phyloP scores from a whole-genome alignment of 1,140 invertebrate species.

The Apolygus lucorum region DNA sequence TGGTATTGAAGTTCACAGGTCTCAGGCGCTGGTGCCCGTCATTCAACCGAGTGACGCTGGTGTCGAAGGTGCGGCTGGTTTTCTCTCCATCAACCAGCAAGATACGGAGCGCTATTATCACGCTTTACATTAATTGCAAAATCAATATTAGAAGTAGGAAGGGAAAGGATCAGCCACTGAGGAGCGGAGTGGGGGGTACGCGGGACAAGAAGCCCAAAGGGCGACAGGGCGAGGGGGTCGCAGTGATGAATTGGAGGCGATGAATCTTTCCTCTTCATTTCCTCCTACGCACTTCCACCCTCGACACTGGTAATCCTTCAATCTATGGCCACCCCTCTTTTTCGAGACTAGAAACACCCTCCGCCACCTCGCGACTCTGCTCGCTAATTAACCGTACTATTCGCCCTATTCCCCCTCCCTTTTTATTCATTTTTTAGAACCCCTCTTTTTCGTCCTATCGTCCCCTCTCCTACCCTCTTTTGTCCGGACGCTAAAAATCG shows the following conservation, averaged over 20 bases:
- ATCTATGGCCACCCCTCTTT: constrained; percentile 9
- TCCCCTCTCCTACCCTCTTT: not conserved
- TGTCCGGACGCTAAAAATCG: not conserved
- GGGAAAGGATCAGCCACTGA: no score
- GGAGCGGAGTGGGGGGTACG: no score
- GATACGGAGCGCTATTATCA: constrained; percentile 30
- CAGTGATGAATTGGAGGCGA: constrained; percentile 32
- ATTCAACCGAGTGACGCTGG: not conserved
- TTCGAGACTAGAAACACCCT: no score
- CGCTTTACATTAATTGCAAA: constrained; percentile 35
- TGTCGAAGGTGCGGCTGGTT: constrained; percentile 16
- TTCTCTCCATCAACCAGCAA: not conserved
- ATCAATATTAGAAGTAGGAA: constrained; percentile 31
- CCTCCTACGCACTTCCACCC: constrained; percentile 16
- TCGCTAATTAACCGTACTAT: constrained; percentile 10
- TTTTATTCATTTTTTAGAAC: no score
- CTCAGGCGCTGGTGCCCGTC: not conserved
- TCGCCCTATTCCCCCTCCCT: not conserved
- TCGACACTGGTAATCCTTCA: constrained; percentile 18
- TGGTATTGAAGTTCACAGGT: not conserved
- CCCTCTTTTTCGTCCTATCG: not conserved
- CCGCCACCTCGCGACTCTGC: not conserved
- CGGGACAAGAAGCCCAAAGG: no score
- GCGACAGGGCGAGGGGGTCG: not conserved
- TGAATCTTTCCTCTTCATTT: constrained; percentile 31